These are phyloP conservation scores for Standfussiana lucernea DNA, from an alignment of 2,888 invertebrate species.

Conservation along the genomic window DNA sequence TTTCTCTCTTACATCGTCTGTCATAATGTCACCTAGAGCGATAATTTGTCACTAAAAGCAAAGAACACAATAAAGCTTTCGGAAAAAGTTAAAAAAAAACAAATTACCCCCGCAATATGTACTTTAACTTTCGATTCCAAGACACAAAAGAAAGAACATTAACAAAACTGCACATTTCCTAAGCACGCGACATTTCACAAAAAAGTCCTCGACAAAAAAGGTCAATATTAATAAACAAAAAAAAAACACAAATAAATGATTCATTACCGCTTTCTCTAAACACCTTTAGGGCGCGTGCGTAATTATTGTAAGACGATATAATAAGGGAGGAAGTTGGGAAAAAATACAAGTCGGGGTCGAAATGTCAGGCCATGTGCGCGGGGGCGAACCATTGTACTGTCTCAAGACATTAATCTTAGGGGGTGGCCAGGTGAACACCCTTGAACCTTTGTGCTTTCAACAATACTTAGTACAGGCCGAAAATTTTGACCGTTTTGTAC, in stretches of 20 bases:
- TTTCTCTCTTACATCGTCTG: conserved; percentile 1
- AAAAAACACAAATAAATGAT: conserved; percentile 74
- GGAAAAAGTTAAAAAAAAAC: background rate
- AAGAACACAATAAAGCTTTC: background rate
- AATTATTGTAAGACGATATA: conserved; percentile 81
- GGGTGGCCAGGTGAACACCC: conserved; percentile 86
- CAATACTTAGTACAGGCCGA: conserved; percentile 54
- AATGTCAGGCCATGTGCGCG: conserved; percentile 87
- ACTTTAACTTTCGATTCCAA: conserved; percentile 26
- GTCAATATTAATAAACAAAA: conserved; percentile 60
- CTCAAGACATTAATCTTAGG: conserved; percentile 88
- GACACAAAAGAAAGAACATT: conserved; percentile 36
- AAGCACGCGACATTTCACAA: conserved; percentile 54
- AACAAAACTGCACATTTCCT: conserved; percentile 58
- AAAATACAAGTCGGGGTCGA: conserved; percentile 80
- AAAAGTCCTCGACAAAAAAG: conserved; percentile 59
- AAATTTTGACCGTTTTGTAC: conserved; percentile 58
- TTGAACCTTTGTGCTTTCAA: conserved; percentile 72
- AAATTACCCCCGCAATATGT: conserved; percentile 5
- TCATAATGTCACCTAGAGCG: background rate
- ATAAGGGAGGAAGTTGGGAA: conserved; percentile 85
- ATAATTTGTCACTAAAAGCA: conserved; percentile 4
- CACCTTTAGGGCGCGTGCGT: conserved; percentile 88
- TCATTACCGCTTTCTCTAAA: conserved; percentile 87
- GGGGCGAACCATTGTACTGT: conserved; percentile 83